A percentile compares a stretch with the other conserved stretches of the same genome.
These are phyloP conservation scores for Cyanoderma ruficeps DNA, from an alignment of 2,113 vertebrate genomes.

Conservation along the genomic window DNA sequence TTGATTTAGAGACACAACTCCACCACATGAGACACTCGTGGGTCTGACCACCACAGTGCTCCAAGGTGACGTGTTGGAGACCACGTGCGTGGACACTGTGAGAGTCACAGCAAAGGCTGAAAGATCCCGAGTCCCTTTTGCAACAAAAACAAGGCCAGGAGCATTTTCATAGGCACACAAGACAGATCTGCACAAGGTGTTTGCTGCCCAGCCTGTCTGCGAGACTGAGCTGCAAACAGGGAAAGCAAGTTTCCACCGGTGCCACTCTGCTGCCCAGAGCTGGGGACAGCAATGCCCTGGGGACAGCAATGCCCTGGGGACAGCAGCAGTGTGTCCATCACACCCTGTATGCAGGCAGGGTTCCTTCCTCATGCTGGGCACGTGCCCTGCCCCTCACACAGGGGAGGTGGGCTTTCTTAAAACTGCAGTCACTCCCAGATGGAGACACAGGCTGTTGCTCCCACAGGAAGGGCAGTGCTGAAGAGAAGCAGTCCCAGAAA, in stretches of 20 bases:
- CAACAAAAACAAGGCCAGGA: background rate
- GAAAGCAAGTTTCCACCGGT: background rate
- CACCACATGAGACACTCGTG: rapidly evolving
- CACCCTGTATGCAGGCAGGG: background rate
- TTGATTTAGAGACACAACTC: background rate
- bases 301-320: background rate
- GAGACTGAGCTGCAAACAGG: background rate
- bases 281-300: background rate
- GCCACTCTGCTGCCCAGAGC: background rate
- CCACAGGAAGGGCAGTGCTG: background rate
- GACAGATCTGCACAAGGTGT: background rate
- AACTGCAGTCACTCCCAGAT: background rate
- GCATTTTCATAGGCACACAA: background rate
- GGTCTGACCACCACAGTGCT: background rate
- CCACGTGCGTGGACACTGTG: rapidly evolving
- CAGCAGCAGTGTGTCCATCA: background rate
- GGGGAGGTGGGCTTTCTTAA: background rate
- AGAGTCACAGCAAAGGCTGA: background rate
- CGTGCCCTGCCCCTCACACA: rapidly evolving
- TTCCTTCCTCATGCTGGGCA: background rate
- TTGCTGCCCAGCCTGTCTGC: background rate
- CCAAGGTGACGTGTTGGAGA: rapidly evolving
- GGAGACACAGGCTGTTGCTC: background rate
- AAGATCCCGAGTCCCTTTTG: background rate
- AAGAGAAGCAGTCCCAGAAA: background rate